Evolutionary conservation across 2,888 invertebrate species (phyloP), one percentile per base, ranked within the genome.

Genomic region (Muscina levida): DNA sequence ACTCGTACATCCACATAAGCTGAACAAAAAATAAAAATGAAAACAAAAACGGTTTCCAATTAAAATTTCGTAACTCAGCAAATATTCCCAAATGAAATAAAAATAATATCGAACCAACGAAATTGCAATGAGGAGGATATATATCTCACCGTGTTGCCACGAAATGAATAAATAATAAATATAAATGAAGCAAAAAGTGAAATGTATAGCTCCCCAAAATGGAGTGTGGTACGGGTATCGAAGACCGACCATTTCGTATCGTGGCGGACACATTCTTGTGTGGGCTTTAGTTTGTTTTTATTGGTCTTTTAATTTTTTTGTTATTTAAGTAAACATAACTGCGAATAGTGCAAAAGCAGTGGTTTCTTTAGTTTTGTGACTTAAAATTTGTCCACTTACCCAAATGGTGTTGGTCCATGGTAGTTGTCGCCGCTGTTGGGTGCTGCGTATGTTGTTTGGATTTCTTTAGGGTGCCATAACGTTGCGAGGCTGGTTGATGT

Each of bases 391-490:
- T 48, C 37, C 56, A 85, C 88, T 86, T 72, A 88, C 88, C 88
- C 84, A 88, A 77, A 56, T 86, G 85, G 26, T 87, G 85, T 26
- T 85, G 83, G 68, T 88, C 87, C 85, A 85, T 48, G 4, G 87
- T 67, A 86, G 87, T 77, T 85, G 77, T 11, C 85, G 87, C 37
- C 84, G 86, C 22, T 86, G 86, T 65, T 86, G 86, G 76, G 19
- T 78, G 76, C 13, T 88, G 88, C 75, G 84, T 77, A 19, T 86
- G 86, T 13, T 86, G 85, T 75, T 87, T 87, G 44, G 88, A 83
- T 42, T 88, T 87, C 72, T 87, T 85, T 67, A 88, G 72, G 44
- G 88, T 88, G 17, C 87, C 88, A 77, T 86, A 87, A 24, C 88
- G 87, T 76, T 87, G 88, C 57, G 62, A 11, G 6, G 59, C 15